Base-by-base conservation (phyloP, 2,113 vertebrate species). In the Oncorhynchus kisutch region DNA sequence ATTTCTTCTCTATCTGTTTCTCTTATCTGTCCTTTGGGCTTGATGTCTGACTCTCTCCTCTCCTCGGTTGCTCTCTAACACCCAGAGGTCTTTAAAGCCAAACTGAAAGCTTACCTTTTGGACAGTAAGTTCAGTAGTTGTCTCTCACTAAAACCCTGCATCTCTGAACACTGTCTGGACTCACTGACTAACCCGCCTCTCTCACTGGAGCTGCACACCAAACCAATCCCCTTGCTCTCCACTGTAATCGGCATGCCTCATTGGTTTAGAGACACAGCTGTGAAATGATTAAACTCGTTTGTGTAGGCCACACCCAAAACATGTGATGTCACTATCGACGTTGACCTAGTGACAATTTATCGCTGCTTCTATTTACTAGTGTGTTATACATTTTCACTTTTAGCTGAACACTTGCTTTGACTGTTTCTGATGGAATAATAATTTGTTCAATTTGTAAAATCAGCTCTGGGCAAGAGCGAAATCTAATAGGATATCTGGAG, bases 71-170 rank as follows among this genome's bases (percentile, higher is more conserved):
- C 76, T 82, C 64, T 78, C 78, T 91, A 88, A 90, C 82, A 75
- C 67, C 78, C 82, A 84, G 83, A 92, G 74, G 79, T 81, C 81
- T 86, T 93, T 84, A 87, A 81, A 88, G 92, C 92, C 91, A 93
- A 91, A 91, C 91, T 92, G 84, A 93, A 92, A 91, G 83, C 91
- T 22, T 91, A 87, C 86, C 84, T 93, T 11, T 80, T 81, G 71
- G 90, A 92, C 85, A 93, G 93, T 94, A 91, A 94, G 93, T 95
- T 34, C 34, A 8, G 6, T 7, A 34, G 34, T 34, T 34, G 27
- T 48, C 1, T 34, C 54, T 48, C 54, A 24, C 54, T 60, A 18
- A 54, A 51, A 51, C 70, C 51, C 51, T 59, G 49, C 51, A 72
- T 59, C 54, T 39, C 54, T 20, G 7, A 34, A 8, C 54, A 22